Conservation (phyloP, 2,888 invertebrate species). For the Dynastes tityus region DNA sequence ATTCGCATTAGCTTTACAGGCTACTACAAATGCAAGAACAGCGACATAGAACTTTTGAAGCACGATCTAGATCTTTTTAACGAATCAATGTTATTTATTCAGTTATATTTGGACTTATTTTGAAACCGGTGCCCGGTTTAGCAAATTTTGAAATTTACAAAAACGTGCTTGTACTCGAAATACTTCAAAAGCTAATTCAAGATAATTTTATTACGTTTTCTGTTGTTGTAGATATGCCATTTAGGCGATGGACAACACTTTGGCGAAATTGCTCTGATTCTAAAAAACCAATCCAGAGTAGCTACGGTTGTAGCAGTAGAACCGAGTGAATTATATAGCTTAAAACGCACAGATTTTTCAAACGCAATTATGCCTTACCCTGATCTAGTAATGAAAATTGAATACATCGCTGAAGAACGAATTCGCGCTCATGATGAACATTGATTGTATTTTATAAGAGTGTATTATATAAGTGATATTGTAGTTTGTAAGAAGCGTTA, state of each 20-base stretch:
- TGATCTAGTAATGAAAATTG: constrained; percentile 70
- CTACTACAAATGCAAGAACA: no score
- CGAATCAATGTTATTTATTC: no score
- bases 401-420: constrained; percentile 69
- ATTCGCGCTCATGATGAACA: background rate
- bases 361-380: constrained; percentile 69
- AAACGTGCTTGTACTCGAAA: no score
- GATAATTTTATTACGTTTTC: constrained; percentile 9
- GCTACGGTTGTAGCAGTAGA: constrained; percentile 69
- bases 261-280: constrained; percentile 71
- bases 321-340: constrained; percentile 68
- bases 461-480: constrained; percentile 4
- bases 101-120: no score
- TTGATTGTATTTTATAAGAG: background rate
- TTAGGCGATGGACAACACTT: constrained; percentile 75
- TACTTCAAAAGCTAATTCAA: no score
- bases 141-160: no score
- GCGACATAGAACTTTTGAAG: no score
- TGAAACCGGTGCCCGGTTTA: no score
- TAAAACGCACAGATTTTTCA: constrained; percentile 68
- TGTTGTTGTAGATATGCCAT: constrained; percentile 69
- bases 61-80: no score
- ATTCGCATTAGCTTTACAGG: no score
- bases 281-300: constrained; percentile 63
- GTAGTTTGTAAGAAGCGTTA: no score